A percentile compares a stretch with the other conserved stretches of the same genome.
Evolutionary conservation across 1,140 invertebrate species (phyloP).

Genomic region (Drosophila neocordata): DNA sequence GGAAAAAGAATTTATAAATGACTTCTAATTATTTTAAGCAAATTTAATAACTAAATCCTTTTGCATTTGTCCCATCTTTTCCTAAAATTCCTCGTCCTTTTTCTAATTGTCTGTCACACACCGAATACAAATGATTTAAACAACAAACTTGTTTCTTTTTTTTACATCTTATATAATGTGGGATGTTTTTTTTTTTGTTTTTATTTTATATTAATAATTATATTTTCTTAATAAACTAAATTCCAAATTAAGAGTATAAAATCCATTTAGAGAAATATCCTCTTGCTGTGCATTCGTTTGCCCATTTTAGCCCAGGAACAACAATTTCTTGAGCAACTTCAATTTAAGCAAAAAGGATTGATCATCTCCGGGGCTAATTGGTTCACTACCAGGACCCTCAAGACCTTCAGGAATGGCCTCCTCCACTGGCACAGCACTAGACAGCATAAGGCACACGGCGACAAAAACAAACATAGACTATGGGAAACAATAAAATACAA

Average conservation of each 20-base stretch:
- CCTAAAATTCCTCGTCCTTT: background rate
- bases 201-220: slow-evolving; percentile 15
- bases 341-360: slow-evolving; percentile 72
- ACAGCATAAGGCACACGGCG: slow-evolving; percentile 58
- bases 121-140: slow-evolving; percentile 24
- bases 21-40: too few relatives aligned
- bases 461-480: slow-evolving; percentile 71
- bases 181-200: slow-evolving; percentile 21
- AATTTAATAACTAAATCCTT: too few relatives aligned
- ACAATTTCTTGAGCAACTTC: slow-evolving; percentile 72
- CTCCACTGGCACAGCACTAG: slow-evolving; percentile 70
- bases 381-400: slow-evolving; percentile 66
- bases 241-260: slow-evolving; percentile 45
- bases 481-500: background rate
- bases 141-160: slow-evolving; percentile 20
- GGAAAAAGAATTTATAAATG: too few relatives aligned
- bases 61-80: too few relatives aligned
- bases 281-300: background rate
- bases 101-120: background rate
- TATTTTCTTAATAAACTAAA: slow-evolving; percentile 38
- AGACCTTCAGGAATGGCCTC: slow-evolving; percentile 75
- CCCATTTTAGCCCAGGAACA: slow-evolving; percentile 64
- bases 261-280: slow-evolving; percentile 13
- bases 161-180: background rate
- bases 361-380: slow-evolving; percentile 65